Base-by-base conservation (phyloP, 2,888 invertebrate genomes). In the Frankliniella intonsa region DNA sequence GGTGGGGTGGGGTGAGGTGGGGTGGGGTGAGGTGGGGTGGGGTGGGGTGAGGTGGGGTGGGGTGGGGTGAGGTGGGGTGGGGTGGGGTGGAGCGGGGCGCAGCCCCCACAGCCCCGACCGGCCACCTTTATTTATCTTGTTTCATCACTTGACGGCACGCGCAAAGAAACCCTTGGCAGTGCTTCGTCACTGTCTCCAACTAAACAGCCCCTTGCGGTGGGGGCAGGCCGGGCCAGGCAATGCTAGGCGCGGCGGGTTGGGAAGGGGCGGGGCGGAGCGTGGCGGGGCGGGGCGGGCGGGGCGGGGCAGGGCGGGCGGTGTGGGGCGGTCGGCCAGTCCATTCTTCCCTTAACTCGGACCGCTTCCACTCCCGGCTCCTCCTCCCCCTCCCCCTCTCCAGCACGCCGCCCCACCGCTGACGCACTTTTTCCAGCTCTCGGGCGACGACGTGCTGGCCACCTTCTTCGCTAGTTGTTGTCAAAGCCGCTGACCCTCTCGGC, bases 111-210 rank as follows among this genome's bases (percentile, higher is more conserved):
- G 69, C 69, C n/a, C n/a, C 69, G n/a, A 22, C 25, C 22, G 25
- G 22, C 22, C 69, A 22, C 25, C 69, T 76, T 76, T 76, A 76
- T 76, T 22, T 76, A 76, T 76, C 69, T 76, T 76, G 69, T 76
- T 25, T 76, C 69, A 22, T 22, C 69, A 76, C 69, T 76, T 25
- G 69, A 76, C 38, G 38, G 38, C 38, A 38, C 69, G 69, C 69
- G 25, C 69, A 76, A 76, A 76, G 69, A 76, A 76, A 25, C 25
- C 22, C 25, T 76, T 10, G 69, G 25, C 69, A 25, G 69, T 76
- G 69, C 69, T 76, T 76, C 69, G 25, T 76, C 69, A 76, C 69
- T 76, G 69, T 76, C 69, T 12, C 69, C 8, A 76, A 76, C 69
- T 76, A 76, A 76, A 22, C 62, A 19, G 62, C 62, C 14, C 62